phyloP scores from a whole-genome alignment of 2,113 vertebrate species.

The Miniopterus natalensis region DNA sequence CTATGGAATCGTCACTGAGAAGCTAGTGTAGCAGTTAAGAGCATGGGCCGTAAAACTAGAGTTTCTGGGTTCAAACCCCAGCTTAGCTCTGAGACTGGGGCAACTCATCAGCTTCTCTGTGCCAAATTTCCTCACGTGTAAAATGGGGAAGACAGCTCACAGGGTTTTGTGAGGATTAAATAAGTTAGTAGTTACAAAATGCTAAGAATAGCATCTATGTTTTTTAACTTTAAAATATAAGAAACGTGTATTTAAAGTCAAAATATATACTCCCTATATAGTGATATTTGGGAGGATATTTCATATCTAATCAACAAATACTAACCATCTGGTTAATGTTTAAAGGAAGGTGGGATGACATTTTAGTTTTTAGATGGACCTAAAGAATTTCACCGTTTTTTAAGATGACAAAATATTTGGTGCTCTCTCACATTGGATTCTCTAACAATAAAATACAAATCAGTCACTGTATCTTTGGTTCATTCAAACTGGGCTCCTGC shows the following conservation, averaged over 20 bases:
- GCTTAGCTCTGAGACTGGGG: not conserved
- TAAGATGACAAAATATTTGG: not conserved
- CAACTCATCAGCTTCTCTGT: not conserved
- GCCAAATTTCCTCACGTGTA: not conserved
- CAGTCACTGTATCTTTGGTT: not conserved
- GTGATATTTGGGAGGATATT: conserved; percentile 6
- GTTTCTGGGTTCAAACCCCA: not conserved
- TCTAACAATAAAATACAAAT: not conserved
- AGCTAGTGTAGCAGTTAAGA: not conserved
- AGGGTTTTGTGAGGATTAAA: not conserved
- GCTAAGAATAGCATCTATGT: not conserved
- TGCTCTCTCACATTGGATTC: not conserved
- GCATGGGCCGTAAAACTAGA: not conserved
- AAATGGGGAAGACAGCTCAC: not conserved
- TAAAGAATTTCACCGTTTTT: conserved; percentile 5
- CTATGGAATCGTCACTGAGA: not conserved
- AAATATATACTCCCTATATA: not conserved
- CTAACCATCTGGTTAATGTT: not conserved
- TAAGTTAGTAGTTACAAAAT: not conserved
- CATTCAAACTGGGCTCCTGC: not conserved
- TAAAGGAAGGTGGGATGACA: conserved; percentile 22
- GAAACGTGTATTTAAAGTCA: conserved; percentile 37
- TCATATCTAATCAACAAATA: conserved; percentile 14
- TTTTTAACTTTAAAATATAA: conserved; percentile 50
- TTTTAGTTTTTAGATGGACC: conserved; percentile 37